phyloP scores from a whole-genome alignment of 1,140 invertebrate species.

The Caenorhabditis elegans region DNA sequence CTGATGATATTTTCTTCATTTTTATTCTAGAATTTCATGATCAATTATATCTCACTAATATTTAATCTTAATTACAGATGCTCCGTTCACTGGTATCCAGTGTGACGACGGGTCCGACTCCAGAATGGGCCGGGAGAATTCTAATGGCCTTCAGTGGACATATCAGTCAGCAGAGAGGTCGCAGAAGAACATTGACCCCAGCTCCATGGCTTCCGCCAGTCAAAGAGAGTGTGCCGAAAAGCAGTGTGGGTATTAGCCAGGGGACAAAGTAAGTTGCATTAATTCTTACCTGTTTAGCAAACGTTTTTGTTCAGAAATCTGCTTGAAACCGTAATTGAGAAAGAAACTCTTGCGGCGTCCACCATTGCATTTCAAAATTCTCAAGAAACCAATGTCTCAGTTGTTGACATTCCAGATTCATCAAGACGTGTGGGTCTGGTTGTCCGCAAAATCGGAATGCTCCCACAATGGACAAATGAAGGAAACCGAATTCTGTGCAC shows the following conservation, averaged over 20 bases:
- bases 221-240: conserved; percentile 2
- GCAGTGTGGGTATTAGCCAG: background rate
- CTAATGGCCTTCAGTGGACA: background rate
- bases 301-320: conserved; percentile 28
- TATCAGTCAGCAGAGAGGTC: conserved; percentile 37
- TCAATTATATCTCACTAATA: too few relatives aligned
- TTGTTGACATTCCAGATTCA: background rate
- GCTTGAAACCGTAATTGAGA: background rate
- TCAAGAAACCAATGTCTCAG: background rate
- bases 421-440: conserved; percentile 75
- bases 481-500: conserved; percentile 59
- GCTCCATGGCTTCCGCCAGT: conserved; percentile 41
- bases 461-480: conserved; percentile 78
- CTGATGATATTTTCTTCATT: too few relatives aligned
- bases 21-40: too few relatives aligned
- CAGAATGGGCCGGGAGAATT: background rate
- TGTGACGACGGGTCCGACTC: background rate
- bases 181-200: conserved; percentile 42
- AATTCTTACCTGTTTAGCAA: background rate
- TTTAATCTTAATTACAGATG: background rate
- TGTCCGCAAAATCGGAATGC: conserved; percentile 86
- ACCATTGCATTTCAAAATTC: background rate
- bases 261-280: conserved; percentile 37
- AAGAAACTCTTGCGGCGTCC: background rate
- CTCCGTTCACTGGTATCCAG: background rate